Percentiles rank a stretch among this genome's conserved stretches.
These are phyloP conservation scores for Crotalus tigris DNA, from an alignment of 2,113 vertebrate species.

Conservation along the genomic window DNA sequence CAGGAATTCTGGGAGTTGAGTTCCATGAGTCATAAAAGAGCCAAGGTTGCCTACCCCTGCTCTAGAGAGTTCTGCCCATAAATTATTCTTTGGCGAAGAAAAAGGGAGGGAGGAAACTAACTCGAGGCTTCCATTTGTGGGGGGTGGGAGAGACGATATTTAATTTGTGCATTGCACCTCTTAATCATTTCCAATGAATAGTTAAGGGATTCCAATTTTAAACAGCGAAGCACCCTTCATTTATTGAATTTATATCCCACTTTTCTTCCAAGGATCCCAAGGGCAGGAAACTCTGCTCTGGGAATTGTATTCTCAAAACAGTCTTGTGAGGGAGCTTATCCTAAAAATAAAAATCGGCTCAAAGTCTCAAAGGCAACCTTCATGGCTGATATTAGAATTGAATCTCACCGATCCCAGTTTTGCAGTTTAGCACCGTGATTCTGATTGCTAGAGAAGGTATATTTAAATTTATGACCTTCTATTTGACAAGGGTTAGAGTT, in stretches of 20 bases:
- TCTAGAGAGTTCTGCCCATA: conserved; percentile 63
- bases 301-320: background rate
- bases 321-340: background rate
- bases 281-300: background rate
- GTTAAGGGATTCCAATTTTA: background rate
- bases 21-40: no score
- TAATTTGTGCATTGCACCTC: conserved; percentile 8
- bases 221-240: background rate
- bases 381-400: background rate
- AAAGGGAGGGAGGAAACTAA: conserved; percentile 40
- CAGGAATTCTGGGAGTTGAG: no score
- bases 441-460: background rate
- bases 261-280: background rate
- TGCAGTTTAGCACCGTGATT: background rate
- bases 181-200: background rate
- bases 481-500: background rate
- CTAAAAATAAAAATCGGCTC: background rate
- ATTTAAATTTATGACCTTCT: background rate
- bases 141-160: conserved; percentile 12
- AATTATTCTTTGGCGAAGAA: conserved; percentile 57
- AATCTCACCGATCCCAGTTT: background rate
- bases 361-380: background rate
- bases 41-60: background rate
- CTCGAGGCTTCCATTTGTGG: conserved; percentile 41
- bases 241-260: background rate